Conservation (phyloP, 2,797 vertebrate genomes). For the Dendrocincla tyrannina region DNA sequence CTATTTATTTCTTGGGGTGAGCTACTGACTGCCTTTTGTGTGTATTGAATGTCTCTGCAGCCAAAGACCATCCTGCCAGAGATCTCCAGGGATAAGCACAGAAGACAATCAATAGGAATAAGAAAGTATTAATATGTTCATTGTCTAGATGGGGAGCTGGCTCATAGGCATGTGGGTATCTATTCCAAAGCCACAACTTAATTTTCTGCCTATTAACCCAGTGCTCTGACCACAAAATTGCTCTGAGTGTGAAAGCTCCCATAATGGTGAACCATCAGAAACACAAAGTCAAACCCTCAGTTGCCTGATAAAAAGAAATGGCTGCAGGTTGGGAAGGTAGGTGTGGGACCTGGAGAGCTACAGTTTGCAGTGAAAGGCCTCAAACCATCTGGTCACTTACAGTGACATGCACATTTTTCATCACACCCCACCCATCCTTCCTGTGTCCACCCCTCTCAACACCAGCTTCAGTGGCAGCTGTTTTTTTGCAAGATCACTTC, state of each 20-base stretch:
- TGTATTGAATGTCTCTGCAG: neutral
- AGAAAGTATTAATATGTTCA: neutral
- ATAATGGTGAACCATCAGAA: neutral
- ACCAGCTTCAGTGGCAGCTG: neutral
- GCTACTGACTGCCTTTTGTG: neutral
- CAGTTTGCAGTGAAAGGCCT: neutral
- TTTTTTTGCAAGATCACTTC: neutral
- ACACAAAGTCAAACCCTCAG: neutral
- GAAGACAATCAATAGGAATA: neutral
- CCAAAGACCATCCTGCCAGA: neutral
- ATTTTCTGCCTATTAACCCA: conserved; percentile 8
- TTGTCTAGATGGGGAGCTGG: neutral
- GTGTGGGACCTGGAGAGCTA: neutral
- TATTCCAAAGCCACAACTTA: neutral
- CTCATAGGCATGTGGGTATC: neutral
- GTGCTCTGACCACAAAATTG: neutral
- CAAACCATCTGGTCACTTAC: neutral
- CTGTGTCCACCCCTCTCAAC: neutral
- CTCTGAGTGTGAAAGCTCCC: neutral
- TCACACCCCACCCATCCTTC: neutral
- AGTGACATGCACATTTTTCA: neutral
- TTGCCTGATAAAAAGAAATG: neutral
- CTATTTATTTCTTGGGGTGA: neutral
- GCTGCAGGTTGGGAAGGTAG: neutral
- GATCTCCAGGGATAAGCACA: neutral